These are phyloP conservation scores for Vireo griseus DNA, from an alignment of 2,797 vertebrate genomes.

Conservation along the genomic window DNA sequence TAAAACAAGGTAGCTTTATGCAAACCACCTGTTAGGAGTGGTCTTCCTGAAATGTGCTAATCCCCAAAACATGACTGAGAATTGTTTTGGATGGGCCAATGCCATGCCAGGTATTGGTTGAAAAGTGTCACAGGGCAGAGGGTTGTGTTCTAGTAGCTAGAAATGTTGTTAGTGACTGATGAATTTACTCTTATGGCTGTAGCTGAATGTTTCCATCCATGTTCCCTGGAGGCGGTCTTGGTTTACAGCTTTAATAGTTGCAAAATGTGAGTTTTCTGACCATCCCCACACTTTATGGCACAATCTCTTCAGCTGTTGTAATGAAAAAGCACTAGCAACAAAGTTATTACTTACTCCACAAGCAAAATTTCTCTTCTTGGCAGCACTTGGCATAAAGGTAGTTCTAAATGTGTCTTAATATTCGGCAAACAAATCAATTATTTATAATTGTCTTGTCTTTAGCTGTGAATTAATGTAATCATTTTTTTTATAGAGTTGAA, in stretches of 20 bases:
- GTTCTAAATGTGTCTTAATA: conserved; percentile 6
- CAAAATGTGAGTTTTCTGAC: conserved; percentile 44
- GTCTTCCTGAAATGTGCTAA: not conserved
- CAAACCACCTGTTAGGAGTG: not conserved
- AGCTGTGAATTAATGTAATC: conserved; percentile 47
- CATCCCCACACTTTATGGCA: not conserved
- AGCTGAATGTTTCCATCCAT: not conserved
- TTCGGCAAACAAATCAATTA: conserved; percentile 38
- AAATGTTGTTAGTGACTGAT: not conserved
- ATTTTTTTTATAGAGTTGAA: conserved; percentile 34
- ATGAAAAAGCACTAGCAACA: conserved; percentile 14
- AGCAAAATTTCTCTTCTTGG: not conserved
- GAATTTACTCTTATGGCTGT: conserved; percentile 1
- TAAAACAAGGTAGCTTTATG: not conserved
- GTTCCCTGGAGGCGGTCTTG: not conserved
- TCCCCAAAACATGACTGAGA: not conserved
- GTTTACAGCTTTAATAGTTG: conserved; percentile 25
- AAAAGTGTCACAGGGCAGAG: not conserved
- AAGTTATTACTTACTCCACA: not conserved
- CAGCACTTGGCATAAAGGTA: not conserved
- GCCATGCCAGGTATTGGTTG: not conserved
- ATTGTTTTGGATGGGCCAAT: not conserved
- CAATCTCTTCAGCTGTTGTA: not conserved
- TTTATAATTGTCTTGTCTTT: conserved; percentile 46
- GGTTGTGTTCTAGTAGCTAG: not conserved